Evolutionary conservation across 2,888 invertebrate genomes (phyloP), one percentile per base, ranked within the genome.

Genomic region (Cistogaster globosa): DNA sequence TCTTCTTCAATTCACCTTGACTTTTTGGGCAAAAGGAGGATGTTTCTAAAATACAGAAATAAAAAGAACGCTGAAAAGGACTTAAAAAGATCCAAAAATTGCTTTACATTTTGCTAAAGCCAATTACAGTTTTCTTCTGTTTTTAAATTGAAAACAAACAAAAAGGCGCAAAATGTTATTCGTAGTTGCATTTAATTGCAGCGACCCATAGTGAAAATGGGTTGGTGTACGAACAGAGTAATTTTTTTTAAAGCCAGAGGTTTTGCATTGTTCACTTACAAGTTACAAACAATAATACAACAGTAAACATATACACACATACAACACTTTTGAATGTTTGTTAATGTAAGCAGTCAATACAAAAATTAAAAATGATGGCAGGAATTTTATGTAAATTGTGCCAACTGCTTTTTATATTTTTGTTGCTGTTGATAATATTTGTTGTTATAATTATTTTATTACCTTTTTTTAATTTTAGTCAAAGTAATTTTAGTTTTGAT

Each of bases 231-330:
- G 5, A 36, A 45, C 32, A 45, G 48, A 45, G 45, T 42, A 42
- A n/a, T 53, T 42, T 7, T 62, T 78, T 69, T 55, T 60, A 55
- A 71, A 63, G 69, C 69, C 63, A 78, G 69, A 78, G 69, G 69
- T 78, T 69, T 78, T 71, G 63, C 57, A 63, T 71, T 79, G 71
- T 79, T 71, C 45, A 79, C 63, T 71, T 71, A 55, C 71, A 71
- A 68, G 58, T 58, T 8, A 58, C 48, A 58, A 20, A 57, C 20
- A 76, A 45, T 72, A 22, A 32, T 16, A 60, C 32, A 72, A 67
- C 32, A 36, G 14, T 48, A 18, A 22, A 69, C n/a, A n/a, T 11
- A 58, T 7, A 32, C 58, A 45, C 4, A 55, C 36, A 36, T 18
- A 4, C 7, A 2, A 67, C 38, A 36, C 1, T 22, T 8, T 14